A percentile compares a stretch with the other conserved stretches of the same genome.
Evolutionary conservation across 2,888 invertebrate species (phyloP).

Genomic region (Trissolcus japonicus): DNA sequence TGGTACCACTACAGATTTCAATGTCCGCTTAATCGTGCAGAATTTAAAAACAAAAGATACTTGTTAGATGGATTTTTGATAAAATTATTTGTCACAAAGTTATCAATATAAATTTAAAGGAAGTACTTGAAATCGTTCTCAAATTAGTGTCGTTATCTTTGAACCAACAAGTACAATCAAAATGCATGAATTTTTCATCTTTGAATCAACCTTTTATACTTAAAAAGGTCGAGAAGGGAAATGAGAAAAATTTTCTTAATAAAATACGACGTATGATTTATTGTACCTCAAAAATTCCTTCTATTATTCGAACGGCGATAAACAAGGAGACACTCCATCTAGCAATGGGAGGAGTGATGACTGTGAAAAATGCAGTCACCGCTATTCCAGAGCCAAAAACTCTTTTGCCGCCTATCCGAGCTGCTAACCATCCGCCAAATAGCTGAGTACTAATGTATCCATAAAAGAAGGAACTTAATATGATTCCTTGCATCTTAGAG

Average conservation of each 20-base stretch:
- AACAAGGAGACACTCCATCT: constrained; percentile 84
- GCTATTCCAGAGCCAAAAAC: constrained; percentile 88
- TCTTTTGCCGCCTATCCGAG: constrained; percentile 90
- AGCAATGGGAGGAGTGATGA: constrained; percentile 88
- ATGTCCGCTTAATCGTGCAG: too few species aligned
- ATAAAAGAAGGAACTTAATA: constrained; percentile 92
- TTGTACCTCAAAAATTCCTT: constrained; percentile 87
- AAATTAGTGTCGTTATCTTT: not conserved
- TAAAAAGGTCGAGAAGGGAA: too few species aligned
- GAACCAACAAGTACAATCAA: too few species aligned
- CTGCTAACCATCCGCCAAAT: constrained; percentile 89
- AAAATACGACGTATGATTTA: not conserved
- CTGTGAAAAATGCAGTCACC: constrained; percentile 86
- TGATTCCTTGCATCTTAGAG: constrained; percentile 84
- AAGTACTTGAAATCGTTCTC: too few species aligned
- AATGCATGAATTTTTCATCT: too few species aligned
- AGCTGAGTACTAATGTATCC: constrained; percentile 91
- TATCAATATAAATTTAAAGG: not conserved
- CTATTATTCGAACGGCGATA: constrained; percentile 84
- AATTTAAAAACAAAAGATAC: not conserved
- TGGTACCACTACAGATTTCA: too few species aligned
- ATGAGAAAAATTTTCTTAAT: too few species aligned
- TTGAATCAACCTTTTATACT: too few species aligned
- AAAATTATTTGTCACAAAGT: not conserved
- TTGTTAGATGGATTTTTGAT: not conserved